Evolutionary conservation across 2,113 vertebrate genomes (phyloP).

Genomic region (Haemorhous mexicanus): DNA sequence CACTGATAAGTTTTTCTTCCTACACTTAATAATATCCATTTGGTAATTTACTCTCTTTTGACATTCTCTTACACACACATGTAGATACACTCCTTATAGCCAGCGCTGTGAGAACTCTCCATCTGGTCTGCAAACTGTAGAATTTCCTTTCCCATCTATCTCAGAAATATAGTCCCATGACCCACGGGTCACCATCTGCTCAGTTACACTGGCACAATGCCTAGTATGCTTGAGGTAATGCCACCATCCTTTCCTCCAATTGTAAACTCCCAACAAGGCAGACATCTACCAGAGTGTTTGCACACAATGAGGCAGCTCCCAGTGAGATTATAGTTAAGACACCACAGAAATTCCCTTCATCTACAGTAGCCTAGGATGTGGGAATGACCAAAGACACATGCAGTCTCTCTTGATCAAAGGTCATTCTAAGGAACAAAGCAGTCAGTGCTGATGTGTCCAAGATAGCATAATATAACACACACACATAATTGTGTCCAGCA

Average conservation of each 20-base stretch:
- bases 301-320: conserved; percentile 72
- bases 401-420: conserved; percentile 72
- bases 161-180: conserved; percentile 78
- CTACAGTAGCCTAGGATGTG: conserved; percentile 74
- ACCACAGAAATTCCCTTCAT: conserved; percentile 70
- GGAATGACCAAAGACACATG: conserved; percentile 74
- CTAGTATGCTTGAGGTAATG: conserved; percentile 74
- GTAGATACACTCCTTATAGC: conserved; percentile 26
- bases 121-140: conserved; percentile 72
- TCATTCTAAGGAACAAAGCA: conserved; percentile 72
- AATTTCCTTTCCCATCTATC: conserved; percentile 75
- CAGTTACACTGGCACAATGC: conserved; percentile 77
- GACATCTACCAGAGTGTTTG: conserved; percentile 70
- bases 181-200: conserved; percentile 80
- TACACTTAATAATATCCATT: background rate
- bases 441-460: conserved; percentile 68
- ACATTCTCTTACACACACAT: conserved; percentile 35
- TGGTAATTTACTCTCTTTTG: background rate
- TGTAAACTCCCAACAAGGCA: conserved; percentile 68
- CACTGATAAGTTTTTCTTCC: background rate
- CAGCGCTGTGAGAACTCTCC: conserved; percentile 70
- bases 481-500: conserved; percentile 64
- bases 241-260: conserved; percentile 75
- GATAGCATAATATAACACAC: conserved; percentile 69
- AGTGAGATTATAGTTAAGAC: conserved; percentile 71